Conservation (phyloP, 2,797 vertebrate genomes). For the Chromobotia macracanthus region DNA sequence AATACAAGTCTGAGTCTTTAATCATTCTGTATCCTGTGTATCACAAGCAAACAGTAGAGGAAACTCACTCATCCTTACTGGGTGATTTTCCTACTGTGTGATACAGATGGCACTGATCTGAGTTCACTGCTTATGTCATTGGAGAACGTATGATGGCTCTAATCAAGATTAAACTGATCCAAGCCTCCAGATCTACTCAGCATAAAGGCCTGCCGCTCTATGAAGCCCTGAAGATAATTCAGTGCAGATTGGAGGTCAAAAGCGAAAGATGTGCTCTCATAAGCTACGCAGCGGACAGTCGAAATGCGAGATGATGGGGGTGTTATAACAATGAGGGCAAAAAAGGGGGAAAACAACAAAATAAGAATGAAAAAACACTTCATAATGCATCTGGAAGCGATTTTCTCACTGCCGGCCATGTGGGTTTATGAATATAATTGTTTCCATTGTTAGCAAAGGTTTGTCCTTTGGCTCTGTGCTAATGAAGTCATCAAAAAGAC, state of each 20-base stretch:
- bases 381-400: neutral
- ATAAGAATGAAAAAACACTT: neutral
- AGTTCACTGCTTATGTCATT: neutral
- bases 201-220: neutral
- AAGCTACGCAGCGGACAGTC: neutral
- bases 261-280: neutral
- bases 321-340: slow-evolving; percentile 28
- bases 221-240: slow-evolving; percentile 8
- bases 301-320: slow-evolving; percentile 32
- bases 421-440: slow-evolving; percentile 42
- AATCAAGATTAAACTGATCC: neutral
- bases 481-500: slow-evolving; percentile 71
- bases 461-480: slow-evolving; percentile 63
- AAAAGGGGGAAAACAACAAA: slow-evolving; percentile 29
- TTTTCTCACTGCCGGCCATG: neutral
- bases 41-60: neutral
- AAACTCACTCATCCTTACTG: neutral
- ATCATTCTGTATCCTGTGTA: neutral
- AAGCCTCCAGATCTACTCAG: neutral
- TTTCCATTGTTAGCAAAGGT: slow-evolving; percentile 61
- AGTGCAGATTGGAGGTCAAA: neutral
- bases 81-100: neutral
- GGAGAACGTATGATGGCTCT: neutral
- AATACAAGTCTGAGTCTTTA: slow-evolving; percentile 1
- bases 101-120: neutral